Conservation (phyloP, 2,888 invertebrate species). For the Candidula unifasciata region DNA sequence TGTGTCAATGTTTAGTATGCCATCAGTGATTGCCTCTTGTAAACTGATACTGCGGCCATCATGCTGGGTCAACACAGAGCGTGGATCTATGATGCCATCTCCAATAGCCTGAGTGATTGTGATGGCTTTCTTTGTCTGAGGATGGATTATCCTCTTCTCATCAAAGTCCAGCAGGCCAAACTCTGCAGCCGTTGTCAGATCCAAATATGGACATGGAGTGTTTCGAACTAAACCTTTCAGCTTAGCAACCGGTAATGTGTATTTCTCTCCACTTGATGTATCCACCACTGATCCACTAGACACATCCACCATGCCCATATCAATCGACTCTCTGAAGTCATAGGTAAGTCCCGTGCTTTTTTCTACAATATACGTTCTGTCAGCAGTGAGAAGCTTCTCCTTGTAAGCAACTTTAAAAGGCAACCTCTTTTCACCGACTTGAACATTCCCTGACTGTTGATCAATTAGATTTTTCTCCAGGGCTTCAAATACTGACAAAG, state of each 20-base stretch:
- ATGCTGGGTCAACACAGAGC: conserved; percentile 80
- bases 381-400: conserved; percentile 45
- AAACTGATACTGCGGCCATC: conserved; percentile 51
- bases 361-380: conserved; percentile 56
- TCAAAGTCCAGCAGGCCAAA: conserved; percentile 83
- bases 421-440: conserved; percentile 24
- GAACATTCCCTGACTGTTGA: conserved; percentile 50
- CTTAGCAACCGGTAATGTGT: conserved; percentile 52
- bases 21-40: conserved; percentile 57
- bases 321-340: conserved; percentile 83
- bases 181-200: conserved; percentile 56
- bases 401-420: conserved; percentile 55
- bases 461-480: conserved; percentile 52
- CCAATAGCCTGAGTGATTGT: conserved; percentile 88
- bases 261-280: conserved; percentile 77
- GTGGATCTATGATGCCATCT: conserved; percentile 68
- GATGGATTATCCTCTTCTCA: conserved; percentile 70
- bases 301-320: conserved; percentile 88
- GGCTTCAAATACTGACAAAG: conserved; percentile 53
- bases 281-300: conserved; percentile 79
- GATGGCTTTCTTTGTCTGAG: conserved; percentile 81
- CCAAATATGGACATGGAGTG: conserved; percentile 55
- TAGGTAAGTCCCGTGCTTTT: conserved; percentile 54
- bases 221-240: conserved; percentile 56
- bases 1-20: conserved; percentile 56